Evolutionary conservation across 1,140 invertebrate genomes (phyloP).

Genomic region (Bombus turneri): DNA sequence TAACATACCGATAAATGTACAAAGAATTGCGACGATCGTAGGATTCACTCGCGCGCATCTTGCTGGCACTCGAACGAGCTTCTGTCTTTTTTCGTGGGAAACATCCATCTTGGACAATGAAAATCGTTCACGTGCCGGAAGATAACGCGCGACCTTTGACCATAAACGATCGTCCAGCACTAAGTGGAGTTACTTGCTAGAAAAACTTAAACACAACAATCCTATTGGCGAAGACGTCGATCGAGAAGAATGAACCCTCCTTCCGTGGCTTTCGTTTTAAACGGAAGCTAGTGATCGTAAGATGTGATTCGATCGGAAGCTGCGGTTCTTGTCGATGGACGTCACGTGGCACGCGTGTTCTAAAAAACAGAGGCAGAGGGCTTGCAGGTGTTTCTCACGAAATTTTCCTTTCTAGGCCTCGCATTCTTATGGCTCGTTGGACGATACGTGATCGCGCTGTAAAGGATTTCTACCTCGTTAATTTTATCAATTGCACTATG

Average conservation of each 20-base stretch:
- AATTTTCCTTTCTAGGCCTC: conserved; percentile 60
- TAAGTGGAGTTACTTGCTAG: conserved; percentile 75
- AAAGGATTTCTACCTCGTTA: conserved; percentile 47
- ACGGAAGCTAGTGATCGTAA: neutral
- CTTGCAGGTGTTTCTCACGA: conserved; percentile 65
- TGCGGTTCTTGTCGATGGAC: conserved; percentile 61
- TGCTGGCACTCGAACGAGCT: neutral
- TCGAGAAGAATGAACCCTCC: conserved; percentile 57
- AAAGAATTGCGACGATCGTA: conserved; percentile 48
- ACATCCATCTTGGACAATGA: too few species aligned
- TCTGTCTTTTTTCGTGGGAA: neutral
- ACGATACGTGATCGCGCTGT: conserved; percentile 53
- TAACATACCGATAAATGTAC: conserved; percentile 60
- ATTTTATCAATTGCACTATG: conserved; percentile 35
- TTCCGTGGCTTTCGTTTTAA: neutral
- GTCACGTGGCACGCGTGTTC: conserved; percentile 62
- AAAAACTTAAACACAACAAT: conserved; percentile 82
- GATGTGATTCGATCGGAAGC: neutral
- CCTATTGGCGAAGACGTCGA: conserved; percentile 65
- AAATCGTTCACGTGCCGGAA: neutral
- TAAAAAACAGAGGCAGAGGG: conserved; percentile 76
- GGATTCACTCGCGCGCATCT: neutral
- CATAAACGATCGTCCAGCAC: conserved; percentile 13
- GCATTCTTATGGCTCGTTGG: conserved; percentile 24
- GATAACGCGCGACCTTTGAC: neutral